Base-by-base conservation (phyloP, 2,888 invertebrate genomes). In the Macroteleia sp. region DNA sequence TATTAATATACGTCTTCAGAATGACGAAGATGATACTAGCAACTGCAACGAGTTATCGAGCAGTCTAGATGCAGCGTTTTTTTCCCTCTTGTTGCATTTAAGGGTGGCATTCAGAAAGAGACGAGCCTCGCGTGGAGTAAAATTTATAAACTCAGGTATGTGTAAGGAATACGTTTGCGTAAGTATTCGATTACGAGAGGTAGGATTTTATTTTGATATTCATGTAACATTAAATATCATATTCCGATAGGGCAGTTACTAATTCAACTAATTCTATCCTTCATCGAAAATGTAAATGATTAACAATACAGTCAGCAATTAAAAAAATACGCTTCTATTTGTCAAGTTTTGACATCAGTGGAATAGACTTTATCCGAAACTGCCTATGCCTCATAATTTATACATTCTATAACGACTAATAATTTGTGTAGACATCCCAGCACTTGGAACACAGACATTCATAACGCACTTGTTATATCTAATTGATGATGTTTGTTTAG, bases 401-500 rank as follows among this genome's bases (percentile, higher is more conserved):
- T 44, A 57, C 16, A 48, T n/a, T 30, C 25, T 46, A 46, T 56
- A 56, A 54, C 16, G 56, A 46, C 28, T 44, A 62, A 44, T n/a
- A 50, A 39, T 57, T 87, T 84, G 84, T 69, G 73, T 70, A 83
- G 85, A 86, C 83, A 85, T 81, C 83, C 83, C 75, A 79, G 82
- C 81, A 82, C 83, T 87, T 85, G 80, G 81, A 85, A 83, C 66
- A 79, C 84, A 82, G 82, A 84, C 66, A 77, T 66, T 61, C 52
- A 17, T 46, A 70, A 50, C 46, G 9, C 22, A 54, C 34, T 20
- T 17, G 36, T 62, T 48, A 75, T 52, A 20, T 54, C 62, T 77
- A 75, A 79, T 78, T 87, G 89, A 90, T 90, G 88, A 89, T 90
- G 89, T 89, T 89, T 89, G 54, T 88, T 84, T 56, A 79, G 79